Percentiles rank a stretch among this genome's conserved stretches.
phyloP scores from a whole-genome alignment of 2,113 vertebrate genomes.

The Labrus mixtus region DNA sequence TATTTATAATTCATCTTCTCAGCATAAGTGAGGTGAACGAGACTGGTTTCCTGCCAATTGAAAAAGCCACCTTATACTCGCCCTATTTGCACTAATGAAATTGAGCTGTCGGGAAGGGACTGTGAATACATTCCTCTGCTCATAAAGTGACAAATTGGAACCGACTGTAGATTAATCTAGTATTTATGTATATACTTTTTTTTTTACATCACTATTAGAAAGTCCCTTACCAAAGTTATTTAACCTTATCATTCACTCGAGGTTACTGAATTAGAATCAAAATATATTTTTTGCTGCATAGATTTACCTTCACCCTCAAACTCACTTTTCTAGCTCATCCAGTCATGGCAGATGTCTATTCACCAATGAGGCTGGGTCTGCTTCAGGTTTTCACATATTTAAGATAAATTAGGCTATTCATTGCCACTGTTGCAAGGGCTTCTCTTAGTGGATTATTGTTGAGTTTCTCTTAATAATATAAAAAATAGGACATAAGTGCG shows the following conservation, averaged over 20 bases:
- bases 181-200: too few species aligned
- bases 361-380: too few species aligned
- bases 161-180: not conserved
- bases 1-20: conserved; percentile 31
- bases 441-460: too few species aligned
- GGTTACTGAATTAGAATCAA: not conserved
- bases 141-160: conserved; percentile 1
- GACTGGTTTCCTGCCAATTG: conserved; percentile 27
- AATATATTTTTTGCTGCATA: not conserved
- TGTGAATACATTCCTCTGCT: conserved; percentile 4
- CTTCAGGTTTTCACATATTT: too few species aligned
- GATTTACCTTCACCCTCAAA: not conserved
- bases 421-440: too few species aligned
- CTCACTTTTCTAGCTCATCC: too few species aligned
- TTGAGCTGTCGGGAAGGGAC: conserved; percentile 19
- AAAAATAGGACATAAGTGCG: too few species aligned
- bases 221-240: not conserved
- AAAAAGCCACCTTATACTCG: conserved; percentile 9
- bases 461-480: too few species aligned
- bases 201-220: not conserved
- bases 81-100: conserved; percentile 27
- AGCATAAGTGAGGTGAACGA: conserved; percentile 32
- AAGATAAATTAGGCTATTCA: too few species aligned
- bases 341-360: too few species aligned
- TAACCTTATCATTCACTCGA: not conserved